A percentile compares a stretch with the other conserved stretches of the same genome.
Evolutionary conservation across 2,113 vertebrate species (phyloP).

Genomic region (Brachirus orientalis): DNA sequence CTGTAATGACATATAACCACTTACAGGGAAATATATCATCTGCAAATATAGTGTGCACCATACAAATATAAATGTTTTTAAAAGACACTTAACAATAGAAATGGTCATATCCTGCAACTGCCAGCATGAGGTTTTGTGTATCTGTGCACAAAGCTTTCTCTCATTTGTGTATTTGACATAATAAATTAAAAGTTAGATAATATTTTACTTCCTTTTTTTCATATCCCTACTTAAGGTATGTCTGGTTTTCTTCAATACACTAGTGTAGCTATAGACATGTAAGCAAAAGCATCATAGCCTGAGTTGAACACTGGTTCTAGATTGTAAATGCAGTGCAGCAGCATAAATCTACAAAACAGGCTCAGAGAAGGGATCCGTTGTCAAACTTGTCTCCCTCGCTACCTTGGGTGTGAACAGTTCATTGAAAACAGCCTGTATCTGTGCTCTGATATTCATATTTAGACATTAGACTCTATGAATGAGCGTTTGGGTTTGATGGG

Average conservation of each 20-base stretch:
- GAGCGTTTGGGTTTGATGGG: slow-evolving; percentile 95
- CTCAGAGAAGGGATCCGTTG: slow-evolving; percentile 44
- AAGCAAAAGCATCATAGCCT: slow-evolving; percentile 74
- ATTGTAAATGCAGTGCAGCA: slow-evolving; percentile 71
- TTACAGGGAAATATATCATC: slow-evolving; percentile 75
- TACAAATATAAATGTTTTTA: slow-evolving; percentile 81
- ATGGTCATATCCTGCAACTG: slow-evolving; percentile 70
- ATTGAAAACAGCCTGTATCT: slow-evolving; percentile 46
- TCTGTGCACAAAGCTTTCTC: slow-evolving; percentile 71
- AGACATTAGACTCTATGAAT: slow-evolving; percentile 97
- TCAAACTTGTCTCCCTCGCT: slow-evolving; percentile 54
- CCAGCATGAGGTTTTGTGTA: slow-evolving; percentile 59
- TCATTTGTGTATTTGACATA: slow-evolving; percentile 58
- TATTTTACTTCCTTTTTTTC: slow-evolving; percentile 47
- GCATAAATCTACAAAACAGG: slow-evolving; percentile 66
- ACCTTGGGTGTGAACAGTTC: slow-evolving; percentile 50
- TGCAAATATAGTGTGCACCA: slow-evolving; percentile 74
- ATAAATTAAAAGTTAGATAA: slow-evolving; percentile 63
- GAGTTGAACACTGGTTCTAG: slow-evolving; percentile 73
- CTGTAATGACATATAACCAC: slow-evolving; percentile 67
- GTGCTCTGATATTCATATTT: slow-evolving; percentile 63
- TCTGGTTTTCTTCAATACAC: slow-evolving; percentile 62
- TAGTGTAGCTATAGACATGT: slow-evolving; percentile 62
- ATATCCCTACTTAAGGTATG: slow-evolving; percentile 60
- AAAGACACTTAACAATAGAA: slow-evolving; percentile 74